Evolutionary conservation across 2,113 vertebrate species (phyloP).

Genomic region (Oncorhynchus clarkii): DNA sequence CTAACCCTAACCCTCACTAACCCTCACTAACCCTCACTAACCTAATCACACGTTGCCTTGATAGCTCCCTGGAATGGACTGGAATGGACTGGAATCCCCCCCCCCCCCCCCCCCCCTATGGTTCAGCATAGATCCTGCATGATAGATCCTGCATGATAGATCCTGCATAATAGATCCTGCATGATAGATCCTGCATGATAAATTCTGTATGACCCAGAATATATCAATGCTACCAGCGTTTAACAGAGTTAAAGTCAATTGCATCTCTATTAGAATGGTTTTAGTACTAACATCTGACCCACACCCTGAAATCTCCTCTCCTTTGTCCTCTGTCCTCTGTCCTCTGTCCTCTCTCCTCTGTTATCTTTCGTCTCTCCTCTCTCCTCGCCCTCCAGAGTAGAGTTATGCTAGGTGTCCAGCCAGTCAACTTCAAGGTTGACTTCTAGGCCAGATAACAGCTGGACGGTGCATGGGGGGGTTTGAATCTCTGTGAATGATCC

Average conservation of each 20-base stretch:
- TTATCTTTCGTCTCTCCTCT: background rate
- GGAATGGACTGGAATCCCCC: background rate
- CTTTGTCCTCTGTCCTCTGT: slow-evolving; percentile 17
- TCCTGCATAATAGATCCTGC: too few relatives aligned
- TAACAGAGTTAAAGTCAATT: slow-evolving; percentile 31
- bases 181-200: too few relatives aligned
- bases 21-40: too few relatives aligned
- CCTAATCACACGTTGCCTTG: too few relatives aligned
- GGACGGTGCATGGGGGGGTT: slow-evolving; percentile 2
- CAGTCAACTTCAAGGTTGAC: slow-evolving; percentile 38
- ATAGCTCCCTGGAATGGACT: too few relatives aligned
- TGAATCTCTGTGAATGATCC: background rate
- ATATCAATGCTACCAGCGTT: background rate
- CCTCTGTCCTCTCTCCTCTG: background rate
- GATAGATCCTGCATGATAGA: too few relatives aligned
- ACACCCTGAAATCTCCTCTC: slow-evolving; percentile 46
- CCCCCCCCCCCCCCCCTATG: background rate
- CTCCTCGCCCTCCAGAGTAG: slow-evolving; percentile 7
- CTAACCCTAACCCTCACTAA: too few relatives aligned
- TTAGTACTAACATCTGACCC: slow-evolving; percentile 59
- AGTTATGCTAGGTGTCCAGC: slow-evolving; percentile 39
- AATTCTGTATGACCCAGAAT: background rate
- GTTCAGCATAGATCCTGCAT: slow-evolving; percentile 3
- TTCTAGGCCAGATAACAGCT: slow-evolving; percentile 49
- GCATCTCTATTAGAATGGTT: slow-evolving; percentile 36